Percentiles rank a stretch among this genome's conserved stretches.
Conservation (phyloP, 35 echinoderm and acorn worm genomes). For the Patiria miniata region DNA sequence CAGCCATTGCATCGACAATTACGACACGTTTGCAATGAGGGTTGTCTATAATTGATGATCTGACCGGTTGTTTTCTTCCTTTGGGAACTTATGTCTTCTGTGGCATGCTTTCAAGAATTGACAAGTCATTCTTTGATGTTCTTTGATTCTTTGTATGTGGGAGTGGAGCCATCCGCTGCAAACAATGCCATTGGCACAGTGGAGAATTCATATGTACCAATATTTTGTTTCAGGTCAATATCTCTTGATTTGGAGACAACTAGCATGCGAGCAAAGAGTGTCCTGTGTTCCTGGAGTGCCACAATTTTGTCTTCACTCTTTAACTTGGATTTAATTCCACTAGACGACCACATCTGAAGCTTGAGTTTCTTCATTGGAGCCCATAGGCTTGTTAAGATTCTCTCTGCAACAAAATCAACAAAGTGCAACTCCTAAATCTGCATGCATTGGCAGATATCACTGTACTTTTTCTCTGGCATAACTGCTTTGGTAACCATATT, state of each 20-base stretch:
- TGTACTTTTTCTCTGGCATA: no score
- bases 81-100: not conserved
- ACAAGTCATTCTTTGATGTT: constrained; percentile 29
- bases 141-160: no score
- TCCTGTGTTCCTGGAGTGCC: constrained; percentile 33
- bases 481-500: no score
- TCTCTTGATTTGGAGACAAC: constrained; percentile 27
- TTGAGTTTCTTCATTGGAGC: constrained; percentile 47
- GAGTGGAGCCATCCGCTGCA: constrained; percentile 34
- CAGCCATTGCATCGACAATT: constrained; percentile 31
- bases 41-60: not conserved
- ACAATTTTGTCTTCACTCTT: constrained; percentile 25
- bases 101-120: constrained; percentile 15
- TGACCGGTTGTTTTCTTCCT: not conserved
- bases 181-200: constrained; percentile 35
- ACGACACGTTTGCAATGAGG: not conserved
- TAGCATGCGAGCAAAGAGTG: constrained; percentile 42
- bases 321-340: not conserved
- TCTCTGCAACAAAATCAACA: no score
- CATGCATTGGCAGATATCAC: no score
- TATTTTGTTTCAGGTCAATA: constrained; percentile 20
- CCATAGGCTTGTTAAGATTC: no score
- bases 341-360: constrained; percentile 11
- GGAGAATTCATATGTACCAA: constrained; percentile 49
- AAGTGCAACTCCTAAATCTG: no score